Conservation (phyloP, 2,888 invertebrate genomes). For the Octonoba sinensis region DNA sequence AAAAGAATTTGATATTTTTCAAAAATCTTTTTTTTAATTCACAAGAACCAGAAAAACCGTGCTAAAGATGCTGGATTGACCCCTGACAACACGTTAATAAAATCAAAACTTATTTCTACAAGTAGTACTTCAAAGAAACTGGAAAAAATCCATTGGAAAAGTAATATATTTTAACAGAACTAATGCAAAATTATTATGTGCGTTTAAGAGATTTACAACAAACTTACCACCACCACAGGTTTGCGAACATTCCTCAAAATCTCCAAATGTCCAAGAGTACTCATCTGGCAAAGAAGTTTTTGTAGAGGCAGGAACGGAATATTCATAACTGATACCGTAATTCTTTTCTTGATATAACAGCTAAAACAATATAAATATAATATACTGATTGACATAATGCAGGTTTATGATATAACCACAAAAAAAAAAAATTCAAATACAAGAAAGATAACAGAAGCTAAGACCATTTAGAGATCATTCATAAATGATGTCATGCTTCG, state of each 20-base stretch:
- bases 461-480: too few species aligned
- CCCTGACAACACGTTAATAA: too few species aligned
- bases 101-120: not conserved
- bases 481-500: too few species aligned
- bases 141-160: too few species aligned
- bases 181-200: too few species aligned
- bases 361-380: constrained; percentile 11
- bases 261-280: constrained; percentile 86
- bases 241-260: constrained; percentile 84
- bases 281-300: constrained; percentile 76
- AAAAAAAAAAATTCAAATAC: constrained; percentile 8
- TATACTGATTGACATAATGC: not conserved
- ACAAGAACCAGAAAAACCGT: too few species aligned
- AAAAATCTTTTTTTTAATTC: too few species aligned
- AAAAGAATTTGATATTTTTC: too few species aligned
- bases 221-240: constrained; percentile 87
- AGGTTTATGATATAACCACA: not conserved
- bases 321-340: constrained; percentile 89
- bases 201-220: too few species aligned
- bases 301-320: constrained; percentile 85
- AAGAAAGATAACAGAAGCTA: constrained; percentile 3
- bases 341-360: constrained; percentile 85
- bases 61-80: too few species aligned
- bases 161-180: too few species aligned
- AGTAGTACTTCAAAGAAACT: too few species aligned